Conservation (phyloP, 37 sponge, comb jelly and placozoan species). For the Theonella swinhoei region DNA sequence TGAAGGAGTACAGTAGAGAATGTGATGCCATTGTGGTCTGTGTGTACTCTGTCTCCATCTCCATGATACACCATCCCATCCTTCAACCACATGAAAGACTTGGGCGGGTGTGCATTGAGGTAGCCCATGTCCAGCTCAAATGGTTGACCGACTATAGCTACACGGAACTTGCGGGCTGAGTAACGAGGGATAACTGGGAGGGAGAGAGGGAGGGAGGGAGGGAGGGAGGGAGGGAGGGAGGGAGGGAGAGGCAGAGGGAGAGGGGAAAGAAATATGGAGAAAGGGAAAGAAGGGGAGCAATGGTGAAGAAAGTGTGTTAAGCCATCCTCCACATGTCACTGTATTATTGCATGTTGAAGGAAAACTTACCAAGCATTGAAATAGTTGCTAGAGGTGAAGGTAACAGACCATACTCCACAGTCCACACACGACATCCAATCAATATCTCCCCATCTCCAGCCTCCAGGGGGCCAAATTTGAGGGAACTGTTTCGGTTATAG, state of each 20-base stretch:
- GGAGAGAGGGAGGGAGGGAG: neutral
- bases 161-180: conserved; percentile 1
- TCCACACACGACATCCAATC: conserved; percentile 37
- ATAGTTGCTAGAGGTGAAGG: conserved; percentile 47
- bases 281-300: too few relatives aligned
- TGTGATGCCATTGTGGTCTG: conserved; percentile 30
- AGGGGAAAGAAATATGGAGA: too few relatives aligned
- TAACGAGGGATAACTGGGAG: conserved; percentile 5
- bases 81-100: conserved; percentile 24
- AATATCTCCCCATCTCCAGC: neutral
- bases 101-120: neutral
- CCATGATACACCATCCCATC: conserved; percentile 24
- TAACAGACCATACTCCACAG: conserved; percentile 17
- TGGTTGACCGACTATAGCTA: conserved; percentile 31
- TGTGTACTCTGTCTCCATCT: conserved; percentile 24
- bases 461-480: conserved; percentile 36
- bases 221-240: too few relatives aligned
- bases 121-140: conserved; percentile 40
- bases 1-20: conserved; percentile 29
- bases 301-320: too few relatives aligned
- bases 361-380: conserved; percentile 35
- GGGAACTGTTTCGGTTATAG: neutral
- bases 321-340: too few relatives aligned
- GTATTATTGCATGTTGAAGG: too few relatives aligned
- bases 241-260: too few relatives aligned